phyloP scores from a whole-genome alignment of 1,140 invertebrate genomes.

The Ceratosolen solmsi region DNA sequence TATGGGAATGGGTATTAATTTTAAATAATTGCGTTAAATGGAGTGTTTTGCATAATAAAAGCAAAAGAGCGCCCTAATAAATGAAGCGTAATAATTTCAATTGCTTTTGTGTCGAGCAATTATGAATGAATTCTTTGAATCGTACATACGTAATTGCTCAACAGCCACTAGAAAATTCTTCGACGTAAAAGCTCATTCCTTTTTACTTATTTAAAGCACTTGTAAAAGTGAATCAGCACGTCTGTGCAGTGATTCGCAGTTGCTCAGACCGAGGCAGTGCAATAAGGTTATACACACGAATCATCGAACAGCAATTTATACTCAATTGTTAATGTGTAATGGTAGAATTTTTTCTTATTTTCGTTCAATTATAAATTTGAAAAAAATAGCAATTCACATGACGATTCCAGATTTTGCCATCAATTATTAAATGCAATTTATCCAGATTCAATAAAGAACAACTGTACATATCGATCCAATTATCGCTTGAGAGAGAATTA shows the following conservation, averaged over 20 bases:
- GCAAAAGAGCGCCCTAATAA: too few relatives aligned
- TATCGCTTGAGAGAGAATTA: conserved; percentile 32
- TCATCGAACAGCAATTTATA: conserved; percentile 25
- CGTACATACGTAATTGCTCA: background rate
- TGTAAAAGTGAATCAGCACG: background rate
- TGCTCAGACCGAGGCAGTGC: background rate
- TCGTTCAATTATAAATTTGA: background rate
- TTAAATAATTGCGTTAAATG: conserved; percentile 25
- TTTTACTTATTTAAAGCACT: background rate
- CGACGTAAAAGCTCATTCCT: background rate
- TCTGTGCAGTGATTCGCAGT: background rate
- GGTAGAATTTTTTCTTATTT: conserved; percentile 47
- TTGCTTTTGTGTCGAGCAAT: background rate
- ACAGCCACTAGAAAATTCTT: background rate
- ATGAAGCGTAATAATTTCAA: background rate
- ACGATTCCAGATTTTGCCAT: background rate
- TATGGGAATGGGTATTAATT: background rate
- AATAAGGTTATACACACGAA: background rate
- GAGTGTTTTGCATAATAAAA: background rate
- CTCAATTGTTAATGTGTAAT: conserved; percentile 14
- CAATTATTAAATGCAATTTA: conserved; percentile 7
- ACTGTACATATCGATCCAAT: conserved; percentile 4
- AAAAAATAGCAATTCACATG: background rate
- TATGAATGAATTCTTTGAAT: background rate
- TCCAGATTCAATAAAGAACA: conserved; percentile 44